These are phyloP conservation scores for Masticophis lateralis DNA, from an alignment of 2,797 vertebrate species.

Conservation along the genomic window DNA sequence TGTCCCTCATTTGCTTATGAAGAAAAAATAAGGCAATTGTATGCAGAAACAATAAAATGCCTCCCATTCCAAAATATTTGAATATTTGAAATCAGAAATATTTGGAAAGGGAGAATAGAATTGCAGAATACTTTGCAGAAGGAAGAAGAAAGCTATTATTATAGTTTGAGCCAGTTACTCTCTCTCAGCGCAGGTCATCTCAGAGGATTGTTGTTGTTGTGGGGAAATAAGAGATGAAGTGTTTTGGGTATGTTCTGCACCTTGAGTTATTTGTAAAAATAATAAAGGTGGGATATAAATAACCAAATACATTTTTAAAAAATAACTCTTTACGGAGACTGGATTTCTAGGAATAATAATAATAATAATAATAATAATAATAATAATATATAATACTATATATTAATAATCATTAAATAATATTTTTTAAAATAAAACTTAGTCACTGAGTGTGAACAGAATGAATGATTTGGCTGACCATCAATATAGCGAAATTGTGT, in stretches of 20 bases:
- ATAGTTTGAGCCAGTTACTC: no score
- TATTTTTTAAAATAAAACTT: background rate
- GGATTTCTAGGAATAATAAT: background rate
- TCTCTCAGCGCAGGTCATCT: no score
- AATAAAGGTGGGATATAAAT: background rate
- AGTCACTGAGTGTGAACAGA: background rate
- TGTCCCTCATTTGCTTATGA: background rate
- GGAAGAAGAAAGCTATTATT: background rate
- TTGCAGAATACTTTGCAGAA: background rate
- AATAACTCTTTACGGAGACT: background rate
- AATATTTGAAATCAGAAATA: background rate
- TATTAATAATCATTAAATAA: background rate
- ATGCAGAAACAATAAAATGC: background rate
- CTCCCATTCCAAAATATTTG: background rate
- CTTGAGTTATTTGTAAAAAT: background rate
- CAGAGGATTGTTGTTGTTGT: no score
- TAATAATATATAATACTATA: no score
- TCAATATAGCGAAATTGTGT: background rate
- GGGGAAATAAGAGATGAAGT: no score
- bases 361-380: no score
- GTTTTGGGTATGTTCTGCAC: no score
- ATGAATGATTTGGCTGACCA: background rate
- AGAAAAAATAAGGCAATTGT: background rate
- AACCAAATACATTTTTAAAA: background rate
- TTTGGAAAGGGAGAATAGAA: background rate